Evolutionary conservation across 2,113 vertebrate genomes (phyloP).

Genomic region (Climacteris rufus): DNA sequence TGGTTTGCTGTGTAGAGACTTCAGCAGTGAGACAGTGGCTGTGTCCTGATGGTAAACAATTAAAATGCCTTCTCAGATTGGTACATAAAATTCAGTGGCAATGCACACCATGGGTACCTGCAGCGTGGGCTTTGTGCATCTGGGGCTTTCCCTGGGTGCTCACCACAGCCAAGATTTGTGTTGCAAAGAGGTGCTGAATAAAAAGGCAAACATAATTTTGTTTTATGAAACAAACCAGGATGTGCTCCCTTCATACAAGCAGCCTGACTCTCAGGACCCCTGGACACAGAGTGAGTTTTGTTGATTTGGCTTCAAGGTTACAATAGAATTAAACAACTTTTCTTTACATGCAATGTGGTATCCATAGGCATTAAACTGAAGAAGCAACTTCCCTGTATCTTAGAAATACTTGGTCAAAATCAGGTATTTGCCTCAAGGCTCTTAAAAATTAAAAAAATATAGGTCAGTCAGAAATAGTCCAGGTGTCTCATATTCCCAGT

Average conservation of each 20-base stretch:
- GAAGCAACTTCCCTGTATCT: background rate
- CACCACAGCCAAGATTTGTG: background rate
- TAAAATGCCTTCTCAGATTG: background rate
- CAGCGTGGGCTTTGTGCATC: fast-evolving
- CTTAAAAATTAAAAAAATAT: background rate
- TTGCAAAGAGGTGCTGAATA: background rate
- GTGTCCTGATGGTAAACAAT: background rate
- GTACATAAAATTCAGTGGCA: background rate
- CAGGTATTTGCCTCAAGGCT: background rate
- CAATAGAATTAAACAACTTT: background rate
- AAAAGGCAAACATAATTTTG: background rate
- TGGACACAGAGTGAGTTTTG: background rate
- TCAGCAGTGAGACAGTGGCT: background rate
- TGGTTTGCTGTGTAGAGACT: background rate
- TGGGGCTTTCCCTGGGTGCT: background rate
- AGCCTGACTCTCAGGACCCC: background rate
- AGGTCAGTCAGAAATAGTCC: background rate
- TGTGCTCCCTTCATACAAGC: background rate
- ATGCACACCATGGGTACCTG: background rate
- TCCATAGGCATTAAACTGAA: background rate
- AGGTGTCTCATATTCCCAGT: background rate
- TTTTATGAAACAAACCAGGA: background rate
- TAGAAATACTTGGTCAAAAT: background rate
- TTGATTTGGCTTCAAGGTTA: background rate
- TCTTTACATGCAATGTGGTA: background rate